Evolutionary conservation across 2,888 invertebrate species (phyloP), one percentile per base, ranked within the genome.

Genomic region (Ceratothoa steindachneri): DNA sequence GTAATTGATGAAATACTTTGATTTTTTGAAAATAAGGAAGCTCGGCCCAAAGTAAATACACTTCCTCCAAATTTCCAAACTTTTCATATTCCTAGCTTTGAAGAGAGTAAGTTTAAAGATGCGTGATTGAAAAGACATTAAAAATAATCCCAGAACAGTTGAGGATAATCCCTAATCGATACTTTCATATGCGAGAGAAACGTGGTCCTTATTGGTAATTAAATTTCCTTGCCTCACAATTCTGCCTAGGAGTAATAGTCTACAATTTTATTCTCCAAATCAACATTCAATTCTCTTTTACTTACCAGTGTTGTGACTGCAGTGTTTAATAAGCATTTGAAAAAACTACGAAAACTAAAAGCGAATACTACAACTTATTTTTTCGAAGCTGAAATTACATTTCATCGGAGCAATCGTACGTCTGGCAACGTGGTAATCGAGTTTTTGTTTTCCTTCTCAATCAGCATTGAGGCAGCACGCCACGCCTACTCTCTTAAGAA

Each of bases 41-140:
- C n/a, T n/a, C n/a, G n/a, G n/a, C n/a, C n/a, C n/a, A n/a, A n/a
- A n/a, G n/a, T n/a, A n/a, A n/a, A n/a, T n/a, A n/a, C n/a, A n/a
- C n/a, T n/a, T n/a, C n/a, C n/a, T n/a, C n/a, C n/a, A 41, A 41
- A 41, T 15, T 41, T 41, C 15, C 5, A 41, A 41, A 9, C 41
- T 41, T 41, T 41, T 41, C 41, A 41, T 41, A 41, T 41, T 41
- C 5, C 5, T 9, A 41, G 15, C 41, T 41, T 41, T 9, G 27
- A 60, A 60, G 27, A 24, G 24, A 24, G 12, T 60, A 60, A 60
- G 27, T 24, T 60, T 60, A 60, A 60, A 60, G 60, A 60, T 60
- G 60, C 60, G 60, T 60, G 60, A 60, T 60, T 60, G 24, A 24
- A 24, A 60, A 60, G 22, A 24, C 27, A 60, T 60, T 60, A 60